Evolutionary conservation across 1,140 invertebrate species (phyloP).

Genomic region (Hycleus cichorii): DNA sequence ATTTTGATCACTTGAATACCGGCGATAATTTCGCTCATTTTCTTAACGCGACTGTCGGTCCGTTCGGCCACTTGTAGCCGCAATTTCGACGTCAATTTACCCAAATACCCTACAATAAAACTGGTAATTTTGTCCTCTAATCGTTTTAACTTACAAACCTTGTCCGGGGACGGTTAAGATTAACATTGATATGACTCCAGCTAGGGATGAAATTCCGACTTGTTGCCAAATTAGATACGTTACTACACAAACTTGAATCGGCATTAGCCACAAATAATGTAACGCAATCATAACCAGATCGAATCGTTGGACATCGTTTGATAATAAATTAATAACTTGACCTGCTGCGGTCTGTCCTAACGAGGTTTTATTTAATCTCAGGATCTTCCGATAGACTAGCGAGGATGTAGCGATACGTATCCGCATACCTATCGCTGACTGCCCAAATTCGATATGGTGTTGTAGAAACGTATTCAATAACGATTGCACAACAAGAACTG

Average conservation of each 20-base stretch:
- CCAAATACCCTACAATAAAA: slow-evolving; percentile 42
- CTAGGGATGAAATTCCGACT: slow-evolving; percentile 59
- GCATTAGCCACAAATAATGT: slow-evolving; percentile 62
- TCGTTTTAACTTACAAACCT: slow-evolving; percentile 34
- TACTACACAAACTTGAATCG: slow-evolving; percentile 53
- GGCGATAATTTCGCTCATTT: slow-evolving; percentile 74
- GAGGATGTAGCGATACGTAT: slow-evolving; percentile 51
- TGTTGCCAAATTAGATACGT: slow-evolving; percentile 60
- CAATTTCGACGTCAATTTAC: slow-evolving; percentile 46
- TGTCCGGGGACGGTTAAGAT: slow-evolving; percentile 60
- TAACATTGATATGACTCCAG: slow-evolving; percentile 57
- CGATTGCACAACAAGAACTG: slow-evolving; percentile 20
- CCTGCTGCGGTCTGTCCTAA: slow-evolving; percentile 66
- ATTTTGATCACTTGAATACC: slow-evolving; percentile 74
- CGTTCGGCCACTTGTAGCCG: slow-evolving; percentile 50
- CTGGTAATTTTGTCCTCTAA: not conserved
- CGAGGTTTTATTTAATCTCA: slow-evolving; percentile 55
- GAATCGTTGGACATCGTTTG: slow-evolving; percentile 68
- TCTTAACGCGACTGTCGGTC: slow-evolving; percentile 64
- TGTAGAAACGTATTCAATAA: slow-evolving; percentile 23
- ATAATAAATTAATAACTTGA: slow-evolving; percentile 76
- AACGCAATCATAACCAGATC: slow-evolving; percentile 54
- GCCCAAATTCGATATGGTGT: slow-evolving; percentile 40
- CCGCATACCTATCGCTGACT: slow-evolving; percentile 51
- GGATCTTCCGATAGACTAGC: slow-evolving; percentile 54